phyloP scores from a whole-genome alignment of 1,140 invertebrate genomes.

The Pissodes strobi region DNA sequence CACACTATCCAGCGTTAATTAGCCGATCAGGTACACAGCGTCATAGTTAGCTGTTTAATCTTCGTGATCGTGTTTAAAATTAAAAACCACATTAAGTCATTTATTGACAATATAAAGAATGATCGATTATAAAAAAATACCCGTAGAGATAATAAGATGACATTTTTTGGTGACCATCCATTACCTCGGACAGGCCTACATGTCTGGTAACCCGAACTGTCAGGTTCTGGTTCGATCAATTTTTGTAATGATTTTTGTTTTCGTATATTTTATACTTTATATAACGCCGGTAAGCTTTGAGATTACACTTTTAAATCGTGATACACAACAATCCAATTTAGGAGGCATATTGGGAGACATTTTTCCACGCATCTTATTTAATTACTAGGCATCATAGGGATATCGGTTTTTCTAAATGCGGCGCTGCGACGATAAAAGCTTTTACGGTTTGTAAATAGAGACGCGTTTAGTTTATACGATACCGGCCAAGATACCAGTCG shows the following conservation, averaged over 20 bases:
- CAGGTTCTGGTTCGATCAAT: conserved; percentile 30
- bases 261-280: conserved; percentile 34
- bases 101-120: conserved; percentile 38
- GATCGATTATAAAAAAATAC: conserved; percentile 33
- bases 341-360: conserved; percentile 1
- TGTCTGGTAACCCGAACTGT: conserved; percentile 34
- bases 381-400: background rate
- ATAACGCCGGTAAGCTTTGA: conserved; percentile 25
- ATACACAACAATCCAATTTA: conserved; percentile 28
- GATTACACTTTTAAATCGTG: conserved; percentile 26
- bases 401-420: background rate
- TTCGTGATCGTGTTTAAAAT: conserved; percentile 28
- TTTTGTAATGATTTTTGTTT: conserved; percentile 38
- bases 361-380: conserved; percentile 3
- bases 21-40: conserved; percentile 13
- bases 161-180: conserved; percentile 34
- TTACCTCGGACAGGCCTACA: conserved; percentile 33
- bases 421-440: conserved; percentile 5
- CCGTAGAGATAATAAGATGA: conserved; percentile 33
- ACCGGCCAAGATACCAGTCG: too few species aligned
- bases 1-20: conserved; percentile 11
- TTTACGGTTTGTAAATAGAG: too few species aligned
- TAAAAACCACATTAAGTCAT: conserved; percentile 35
- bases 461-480: too few species aligned
- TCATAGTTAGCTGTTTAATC: conserved; percentile 24